Evolutionary conservation across 2,888 invertebrate genomes (phyloP).

Genomic region (Phortica okadai): DNA sequence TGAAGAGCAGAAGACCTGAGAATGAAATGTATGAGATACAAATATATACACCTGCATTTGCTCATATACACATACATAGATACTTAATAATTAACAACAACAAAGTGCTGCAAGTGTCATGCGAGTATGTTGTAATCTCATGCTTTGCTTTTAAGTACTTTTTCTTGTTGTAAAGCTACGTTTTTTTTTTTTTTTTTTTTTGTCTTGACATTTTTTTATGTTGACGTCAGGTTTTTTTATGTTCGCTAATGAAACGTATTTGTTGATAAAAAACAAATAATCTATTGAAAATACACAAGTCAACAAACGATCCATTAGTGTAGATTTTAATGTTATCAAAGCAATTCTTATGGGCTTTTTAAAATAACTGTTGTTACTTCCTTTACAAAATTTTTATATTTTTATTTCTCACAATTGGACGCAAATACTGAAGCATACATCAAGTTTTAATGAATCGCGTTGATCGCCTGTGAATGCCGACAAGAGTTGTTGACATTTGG

Average conservation of each 20-base stretch:
- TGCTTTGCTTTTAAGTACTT: background rate
- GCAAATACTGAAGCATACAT: no score
- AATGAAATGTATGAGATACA: slow-evolving; percentile 15
- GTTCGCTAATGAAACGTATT: background rate
- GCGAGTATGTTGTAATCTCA: background rate
- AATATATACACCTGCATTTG: background rate
- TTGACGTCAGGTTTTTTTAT: background rate
- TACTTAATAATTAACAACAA: slow-evolving; percentile 23
- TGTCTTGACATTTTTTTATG: background rate
- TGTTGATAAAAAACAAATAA: background rate
- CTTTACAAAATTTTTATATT: no score
- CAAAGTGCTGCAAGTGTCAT: slow-evolving; percentile 18
- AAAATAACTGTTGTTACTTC: background rate
- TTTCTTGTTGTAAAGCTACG: background rate
- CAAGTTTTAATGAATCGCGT: no score
- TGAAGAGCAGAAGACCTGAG: background rate
- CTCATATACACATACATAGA: background rate
- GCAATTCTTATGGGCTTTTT: background rate
- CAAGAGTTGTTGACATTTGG: slow-evolving; percentile 64
- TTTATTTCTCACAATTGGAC: no score
- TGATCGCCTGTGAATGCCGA: background rate
- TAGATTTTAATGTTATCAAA: background rate
- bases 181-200: background rate
- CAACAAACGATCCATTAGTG: background rate
- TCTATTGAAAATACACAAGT: background rate